phyloP scores from a whole-genome alignment of 2,888 invertebrate species.

The Agrochola litura region DNA sequence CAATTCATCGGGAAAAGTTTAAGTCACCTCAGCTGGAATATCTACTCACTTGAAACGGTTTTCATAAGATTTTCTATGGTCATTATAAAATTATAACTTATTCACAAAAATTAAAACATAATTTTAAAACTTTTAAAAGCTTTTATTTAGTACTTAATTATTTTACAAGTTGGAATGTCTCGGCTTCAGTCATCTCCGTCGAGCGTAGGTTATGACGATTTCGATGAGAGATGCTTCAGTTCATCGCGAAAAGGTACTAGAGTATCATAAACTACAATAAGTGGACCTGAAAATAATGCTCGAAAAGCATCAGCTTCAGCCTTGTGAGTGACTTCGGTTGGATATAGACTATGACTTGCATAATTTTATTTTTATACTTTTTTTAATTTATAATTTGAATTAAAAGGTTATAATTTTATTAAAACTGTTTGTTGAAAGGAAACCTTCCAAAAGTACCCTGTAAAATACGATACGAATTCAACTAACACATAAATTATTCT shows the following conservation, averaged over 20 bases:
- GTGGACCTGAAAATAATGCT: background rate
- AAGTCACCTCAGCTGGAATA: background rate
- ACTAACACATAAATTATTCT: background rate
- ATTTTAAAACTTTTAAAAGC: background rate
- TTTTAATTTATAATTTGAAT: background rate
- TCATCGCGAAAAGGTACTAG: constrained; percentile 3
- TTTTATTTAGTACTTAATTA: no score
- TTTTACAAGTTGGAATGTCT: background rate
- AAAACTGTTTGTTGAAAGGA: background rate
- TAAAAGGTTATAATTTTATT: no score
- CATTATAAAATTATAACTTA: background rate
- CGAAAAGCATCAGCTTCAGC: background rate
- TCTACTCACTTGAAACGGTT: background rate
- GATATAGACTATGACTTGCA: background rate
- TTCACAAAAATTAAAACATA: background rate
- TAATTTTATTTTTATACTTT: background rate
- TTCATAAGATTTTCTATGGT: background rate
- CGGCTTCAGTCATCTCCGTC: background rate
- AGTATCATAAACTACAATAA: background rate
- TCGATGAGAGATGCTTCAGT: background rate
- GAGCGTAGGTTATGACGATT: background rate
- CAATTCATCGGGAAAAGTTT: constrained; percentile 4
- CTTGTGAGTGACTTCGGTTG: background rate
- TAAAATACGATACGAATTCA: background rate
- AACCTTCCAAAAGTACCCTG: background rate